A percentile compares a stretch with the other conserved stretches of the same genome.
Conservation (phyloP, 2,113 vertebrate genomes). For the Rhinoderma darwinii region DNA sequence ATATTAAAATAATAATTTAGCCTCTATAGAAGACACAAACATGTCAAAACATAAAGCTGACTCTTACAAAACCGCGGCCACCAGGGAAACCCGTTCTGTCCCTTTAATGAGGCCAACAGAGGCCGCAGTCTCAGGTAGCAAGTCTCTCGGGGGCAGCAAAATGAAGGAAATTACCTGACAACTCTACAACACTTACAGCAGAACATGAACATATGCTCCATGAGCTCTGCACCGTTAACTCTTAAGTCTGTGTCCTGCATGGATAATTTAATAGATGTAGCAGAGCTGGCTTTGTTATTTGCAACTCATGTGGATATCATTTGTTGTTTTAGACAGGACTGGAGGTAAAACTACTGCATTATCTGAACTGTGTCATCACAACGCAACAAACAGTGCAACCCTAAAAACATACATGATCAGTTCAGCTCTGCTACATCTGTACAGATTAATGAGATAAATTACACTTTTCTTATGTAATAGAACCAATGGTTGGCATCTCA, state of each 20-base stretch:
- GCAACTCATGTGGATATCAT: neutral
- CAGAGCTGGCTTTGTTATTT: neutral
- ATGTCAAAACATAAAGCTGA: neutral
- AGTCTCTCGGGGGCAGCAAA: neutral
- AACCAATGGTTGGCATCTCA: neutral
- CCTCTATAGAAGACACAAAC: neutral
- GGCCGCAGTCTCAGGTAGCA: neutral
- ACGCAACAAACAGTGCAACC: too few species aligned
- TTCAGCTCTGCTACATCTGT: neutral
- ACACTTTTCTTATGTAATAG: too few species aligned
- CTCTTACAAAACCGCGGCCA: neutral
- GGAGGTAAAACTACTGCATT: too few species aligned
- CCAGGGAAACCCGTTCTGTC: neutral
- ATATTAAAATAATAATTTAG: too few species aligned
- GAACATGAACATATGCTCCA: neutral
- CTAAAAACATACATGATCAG: neutral
- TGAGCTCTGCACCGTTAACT: neutral
- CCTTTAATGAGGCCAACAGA: slow-evolving; percentile 8
- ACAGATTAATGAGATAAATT: neutral
- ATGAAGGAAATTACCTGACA: neutral
- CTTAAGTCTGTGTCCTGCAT: neutral
- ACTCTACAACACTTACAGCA: neutral
- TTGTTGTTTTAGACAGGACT: neutral
- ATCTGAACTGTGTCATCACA: too few species aligned
- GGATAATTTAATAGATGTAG: neutral